Conservation (phyloP, 2,797 vertebrate species). For the Acipenser transmontanus region DNA sequence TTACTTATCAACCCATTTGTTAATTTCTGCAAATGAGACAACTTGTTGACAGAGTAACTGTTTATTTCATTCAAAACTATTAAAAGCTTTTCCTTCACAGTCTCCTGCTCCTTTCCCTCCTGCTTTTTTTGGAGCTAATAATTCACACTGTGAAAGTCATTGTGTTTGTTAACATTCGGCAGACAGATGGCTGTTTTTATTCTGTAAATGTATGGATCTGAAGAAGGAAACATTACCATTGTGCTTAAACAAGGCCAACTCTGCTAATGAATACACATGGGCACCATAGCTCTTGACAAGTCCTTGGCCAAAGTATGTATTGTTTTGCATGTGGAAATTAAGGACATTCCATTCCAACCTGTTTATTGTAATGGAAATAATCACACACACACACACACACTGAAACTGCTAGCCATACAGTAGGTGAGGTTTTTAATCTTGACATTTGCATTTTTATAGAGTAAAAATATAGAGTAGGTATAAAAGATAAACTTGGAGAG, state of each 20-base stretch:
- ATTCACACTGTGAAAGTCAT: conserved; percentile 22
- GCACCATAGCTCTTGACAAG: background rate
- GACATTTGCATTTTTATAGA: no score
- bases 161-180: conserved; percentile 22
- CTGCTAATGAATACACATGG: background rate
- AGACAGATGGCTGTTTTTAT: conserved; percentile 20
- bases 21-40: conserved; percentile 30
- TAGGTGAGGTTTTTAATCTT: no score
- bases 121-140: conserved; percentile 21
- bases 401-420: no score
- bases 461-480: no score
- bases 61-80: conserved; percentile 31
- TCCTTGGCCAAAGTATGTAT: background rate
- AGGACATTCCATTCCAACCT: background rate
- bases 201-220: conserved; percentile 15
- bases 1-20: conserved; percentile 26
- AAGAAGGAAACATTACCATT: conserved; percentile 25
- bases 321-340: background rate
- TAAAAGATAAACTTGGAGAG: no score
- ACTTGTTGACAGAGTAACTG: conserved; percentile 30
- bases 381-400: background rate
- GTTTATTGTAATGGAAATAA: background rate
- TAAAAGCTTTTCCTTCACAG: conserved; percentile 21
- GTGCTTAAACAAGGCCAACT: conserved; percentile 10
- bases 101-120: conserved; percentile 14